Evolutionary conservation across 2,113 vertebrate species (phyloP).

Genomic region (Calidris pygmaea): DNA sequence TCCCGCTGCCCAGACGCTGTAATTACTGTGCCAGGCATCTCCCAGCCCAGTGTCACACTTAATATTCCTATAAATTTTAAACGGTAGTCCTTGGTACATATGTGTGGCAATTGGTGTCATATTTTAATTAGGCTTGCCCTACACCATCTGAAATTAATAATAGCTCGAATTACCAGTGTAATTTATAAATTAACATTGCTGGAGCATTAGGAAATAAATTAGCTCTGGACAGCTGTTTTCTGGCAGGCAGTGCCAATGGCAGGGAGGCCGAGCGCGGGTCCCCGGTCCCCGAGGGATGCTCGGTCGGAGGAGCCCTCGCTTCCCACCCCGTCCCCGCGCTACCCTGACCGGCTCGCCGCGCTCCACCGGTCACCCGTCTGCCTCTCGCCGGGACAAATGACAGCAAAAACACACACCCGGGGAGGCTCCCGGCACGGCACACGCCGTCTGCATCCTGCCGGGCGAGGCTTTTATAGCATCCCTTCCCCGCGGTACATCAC

Average conservation of each 20-base stretch:
- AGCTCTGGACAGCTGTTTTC: slow-evolving; percentile 79
- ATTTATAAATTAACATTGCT: slow-evolving; percentile 84
- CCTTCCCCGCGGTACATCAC: rapidly evolving
- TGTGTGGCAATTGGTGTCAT: slow-evolving; percentile 83
- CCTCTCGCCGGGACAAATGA: background rate
- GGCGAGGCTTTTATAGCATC: background rate
- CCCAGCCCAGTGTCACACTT: slow-evolving; percentile 75
- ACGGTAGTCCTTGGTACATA: slow-evolving; percentile 79
- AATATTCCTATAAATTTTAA: slow-evolving; percentile 83
- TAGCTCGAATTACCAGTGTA: slow-evolving; percentile 82
- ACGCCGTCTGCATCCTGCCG: background rate
- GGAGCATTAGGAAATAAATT: slow-evolving; percentile 81
- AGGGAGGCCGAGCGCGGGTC: slow-evolving; percentile 9
- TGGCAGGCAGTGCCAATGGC: slow-evolving; percentile 51
- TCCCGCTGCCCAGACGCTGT: slow-evolving; percentile 6
- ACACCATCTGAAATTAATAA: slow-evolving; percentile 87
- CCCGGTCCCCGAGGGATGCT: background rate
- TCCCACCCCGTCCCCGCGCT: background rate
- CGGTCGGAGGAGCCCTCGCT: background rate
- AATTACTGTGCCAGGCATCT: slow-evolving; percentile 69
- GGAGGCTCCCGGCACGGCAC: background rate
- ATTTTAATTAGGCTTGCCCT: slow-evolving; percentile 86
- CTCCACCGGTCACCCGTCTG: background rate
- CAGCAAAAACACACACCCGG: background rate
- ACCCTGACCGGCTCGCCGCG: background rate